Evolutionary conservation across 2,888 invertebrate species (phyloP).

Genomic region (Cactoblastis cactorum): DNA sequence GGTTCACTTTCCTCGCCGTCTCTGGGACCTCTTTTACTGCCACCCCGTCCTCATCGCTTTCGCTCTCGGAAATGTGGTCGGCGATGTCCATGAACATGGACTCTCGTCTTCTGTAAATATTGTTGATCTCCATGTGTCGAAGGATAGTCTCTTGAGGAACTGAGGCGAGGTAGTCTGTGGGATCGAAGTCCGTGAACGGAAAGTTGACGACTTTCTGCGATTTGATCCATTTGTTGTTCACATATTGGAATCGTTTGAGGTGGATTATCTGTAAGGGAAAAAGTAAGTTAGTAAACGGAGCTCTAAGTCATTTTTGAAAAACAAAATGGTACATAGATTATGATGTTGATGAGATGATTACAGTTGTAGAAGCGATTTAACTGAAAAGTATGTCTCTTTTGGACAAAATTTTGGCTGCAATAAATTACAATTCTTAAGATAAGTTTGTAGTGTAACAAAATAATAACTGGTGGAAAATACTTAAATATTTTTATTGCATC

Average conservation of each 20-base stretch:
- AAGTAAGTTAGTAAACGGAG: too few relatives aligned
- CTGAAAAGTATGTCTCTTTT: too few relatives aligned
- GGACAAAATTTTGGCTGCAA: too few relatives aligned
- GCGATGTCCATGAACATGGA: conserved; percentile 25
- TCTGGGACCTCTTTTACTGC: conserved; percentile 25
- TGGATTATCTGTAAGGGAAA: conserved; percentile 87
- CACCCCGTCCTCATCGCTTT: conserved; percentile 33
- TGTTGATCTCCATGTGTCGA: conserved; percentile 79
- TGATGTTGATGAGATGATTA: too few relatives aligned
- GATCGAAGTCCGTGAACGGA: conserved; percentile 91
- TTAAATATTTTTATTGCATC: too few relatives aligned
- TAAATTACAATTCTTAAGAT: too few relatives aligned
- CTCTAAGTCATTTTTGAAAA: too few relatives aligned
- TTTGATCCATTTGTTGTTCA: conserved; percentile 95
- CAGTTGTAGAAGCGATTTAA: too few relatives aligned
- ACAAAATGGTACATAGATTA: too few relatives aligned
- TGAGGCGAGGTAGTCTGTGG: conserved; percentile 90
- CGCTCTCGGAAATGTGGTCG: conserved; percentile 46
- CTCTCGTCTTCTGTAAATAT: conserved; percentile 28
- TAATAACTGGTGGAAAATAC: too few relatives aligned
- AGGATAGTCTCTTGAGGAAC: conserved; percentile 88
- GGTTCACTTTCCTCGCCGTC: conserved; percentile 11
- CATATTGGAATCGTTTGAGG: conserved; percentile 93
- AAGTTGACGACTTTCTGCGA: conserved; percentile 96
- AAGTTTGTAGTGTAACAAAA: too few relatives aligned